Base-by-base conservation (phyloP, 2,888 invertebrate genomes). In the Amphipyra tragopoginis region DNA sequence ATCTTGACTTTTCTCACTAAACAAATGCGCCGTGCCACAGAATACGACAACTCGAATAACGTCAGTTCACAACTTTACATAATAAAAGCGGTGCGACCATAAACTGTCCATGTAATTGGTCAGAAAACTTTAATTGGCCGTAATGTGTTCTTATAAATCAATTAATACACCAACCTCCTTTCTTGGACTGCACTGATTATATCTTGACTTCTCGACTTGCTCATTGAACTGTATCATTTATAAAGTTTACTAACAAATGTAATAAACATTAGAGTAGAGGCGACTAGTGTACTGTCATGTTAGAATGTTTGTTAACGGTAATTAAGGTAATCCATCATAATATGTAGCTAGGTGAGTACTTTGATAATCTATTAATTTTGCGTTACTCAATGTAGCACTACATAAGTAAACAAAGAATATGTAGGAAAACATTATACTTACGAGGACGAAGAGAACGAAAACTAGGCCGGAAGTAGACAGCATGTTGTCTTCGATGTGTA, bases 61-160 rank as follows among this genome's bases (percentile, higher is more conserved):
- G 72, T 71, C 67, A 50, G 69, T 65, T 67, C 77, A 75, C 66
- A 79, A 80, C 67, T 82, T 83, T 67, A 82, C 83, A 78, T 79
- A 77, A 80, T 82, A 86, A 78, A 82, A 74, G 79, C 80, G 76
- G 75, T 69, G 69, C 78, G 72, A 76, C 81, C 72, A 82, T 85
- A 83, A 84, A 86, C 79, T 77, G 79, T 79, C 68, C 73, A 69
- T 82, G 84, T 88, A 83, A 86, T 87, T 86, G 84, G 83, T 81
- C 75, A 82, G 81, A 86, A 86, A 85, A 83, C 80, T 88, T 91
- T 91, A 92, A 92, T 92, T 91, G 89, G 85, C 75, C 75, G 75
- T 89, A 88, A 90, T 91, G 88, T 79, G 81, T 80, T 85, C 84
- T 83, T 87, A 90, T 89, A 90, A 91, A 90, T 91, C 90, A 92